Evolutionary conservation across 2,888 invertebrate species (phyloP).

Genomic region (Ethmia dodecea): DNA sequence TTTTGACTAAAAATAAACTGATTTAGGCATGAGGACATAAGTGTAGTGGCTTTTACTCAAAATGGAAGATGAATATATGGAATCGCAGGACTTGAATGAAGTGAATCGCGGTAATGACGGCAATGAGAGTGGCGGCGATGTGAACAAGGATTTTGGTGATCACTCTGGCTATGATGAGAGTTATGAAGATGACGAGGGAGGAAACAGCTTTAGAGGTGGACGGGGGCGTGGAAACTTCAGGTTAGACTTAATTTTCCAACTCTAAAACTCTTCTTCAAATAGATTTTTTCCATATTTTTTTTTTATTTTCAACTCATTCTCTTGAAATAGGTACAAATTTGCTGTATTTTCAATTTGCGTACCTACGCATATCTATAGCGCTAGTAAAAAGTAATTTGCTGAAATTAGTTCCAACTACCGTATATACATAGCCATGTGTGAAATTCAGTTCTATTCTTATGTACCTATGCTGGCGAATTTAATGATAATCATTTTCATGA

Average conservation of each 20-base stretch:
- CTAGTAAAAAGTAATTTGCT: too few relatives aligned
- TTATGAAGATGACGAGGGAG: conserved; percentile 59
- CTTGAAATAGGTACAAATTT: too few relatives aligned
- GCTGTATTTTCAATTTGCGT: too few relatives aligned
- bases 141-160: conserved; percentile 57
- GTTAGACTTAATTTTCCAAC: conserved; percentile 25
- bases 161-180: conserved; percentile 47
- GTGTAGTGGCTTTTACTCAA: conserved; percentile 23
- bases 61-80: conserved; percentile 68
- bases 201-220: conserved; percentile 49
- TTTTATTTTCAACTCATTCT: too few relatives aligned
- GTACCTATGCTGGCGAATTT: too few relatives aligned
- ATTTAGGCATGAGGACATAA: conserved; percentile 53
- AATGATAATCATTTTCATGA: too few relatives aligned
- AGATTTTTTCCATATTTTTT: too few relatives aligned
- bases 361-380: too few relatives aligned
- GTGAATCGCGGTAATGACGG: conserved; percentile 26
- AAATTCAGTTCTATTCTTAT: too few relatives aligned
- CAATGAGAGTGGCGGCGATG: conserved; percentile 36
- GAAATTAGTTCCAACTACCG: too few relatives aligned
- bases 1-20: conserved; percentile 22
- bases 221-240: conserved; percentile 65
- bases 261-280: not conserved
- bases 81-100: conserved; percentile 42
- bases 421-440: too few relatives aligned